A percentile compares a stretch with the other conserved stretches of the same genome.
Conservation (phyloP, 2,888 invertebrate species). For the Drosophila melanosoma region DNA sequence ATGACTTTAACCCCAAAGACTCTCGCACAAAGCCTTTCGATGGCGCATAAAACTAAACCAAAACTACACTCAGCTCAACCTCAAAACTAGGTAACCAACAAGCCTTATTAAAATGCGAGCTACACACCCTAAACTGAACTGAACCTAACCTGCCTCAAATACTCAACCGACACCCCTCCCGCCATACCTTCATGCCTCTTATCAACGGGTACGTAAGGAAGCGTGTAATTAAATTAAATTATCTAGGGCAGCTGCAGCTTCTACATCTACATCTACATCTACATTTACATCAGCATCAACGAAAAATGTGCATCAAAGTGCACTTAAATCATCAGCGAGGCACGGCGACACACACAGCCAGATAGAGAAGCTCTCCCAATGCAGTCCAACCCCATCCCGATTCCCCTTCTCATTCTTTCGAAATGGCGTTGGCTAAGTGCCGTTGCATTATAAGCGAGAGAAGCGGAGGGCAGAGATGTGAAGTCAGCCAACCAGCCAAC, state of each 20-base stretch:
- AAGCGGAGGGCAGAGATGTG: slow-evolving; percentile 35
- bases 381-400: background rate
- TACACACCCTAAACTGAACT: slow-evolving; percentile 49
- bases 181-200: background rate
- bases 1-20: slow-evolving; percentile 57
- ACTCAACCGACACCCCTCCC: background rate
- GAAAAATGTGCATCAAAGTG: slow-evolving; percentile 81
- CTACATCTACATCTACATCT: slow-evolving; percentile 55
- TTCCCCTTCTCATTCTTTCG: slow-evolving; percentile 22
- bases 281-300: slow-evolving; percentile 66
- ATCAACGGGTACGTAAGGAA: slow-evolving; percentile 68
- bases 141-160: slow-evolving; percentile 26
- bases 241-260: slow-evolving; percentile 72
- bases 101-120: slow-evolving; percentile 76
- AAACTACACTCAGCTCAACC: slow-evolving; percentile 78
- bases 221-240: slow-evolving; percentile 80
- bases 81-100: slow-evolving; percentile 80
- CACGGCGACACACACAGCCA: slow-evolving; percentile 74
- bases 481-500: slow-evolving; percentile 57
- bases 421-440: slow-evolving; percentile 78
- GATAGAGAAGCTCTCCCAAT: slow-evolving; percentile 33
- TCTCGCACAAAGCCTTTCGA: slow-evolving; percentile 56
- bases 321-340: slow-evolving; percentile 81
- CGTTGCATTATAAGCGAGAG: slow-evolving; percentile 62
- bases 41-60: slow-evolving; percentile 66